Base-by-base conservation (phyloP, 2,113 vertebrate species). In the Pedionomus torquatus region DNA sequence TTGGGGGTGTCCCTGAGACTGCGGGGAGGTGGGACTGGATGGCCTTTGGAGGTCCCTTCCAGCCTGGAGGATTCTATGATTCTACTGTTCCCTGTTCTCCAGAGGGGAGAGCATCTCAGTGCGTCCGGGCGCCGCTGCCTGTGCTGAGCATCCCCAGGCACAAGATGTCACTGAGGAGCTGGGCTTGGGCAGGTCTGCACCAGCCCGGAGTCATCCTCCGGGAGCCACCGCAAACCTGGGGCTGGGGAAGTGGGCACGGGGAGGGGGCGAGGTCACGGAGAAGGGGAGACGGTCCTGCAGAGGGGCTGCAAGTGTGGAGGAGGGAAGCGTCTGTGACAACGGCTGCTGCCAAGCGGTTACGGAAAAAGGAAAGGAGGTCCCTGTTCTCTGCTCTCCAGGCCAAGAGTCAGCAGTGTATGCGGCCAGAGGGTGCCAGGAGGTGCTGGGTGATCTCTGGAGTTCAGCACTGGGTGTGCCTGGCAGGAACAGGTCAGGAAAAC, bases 121-220 rank as follows among this genome's bases (percentile, higher is more conserved):
- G n/a, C n/a, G n/a, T n/a, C n/a, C n/a, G n/a, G n/a, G n/a, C n/a
- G 5, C 4, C 13, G 52, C n/a, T 55, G 66, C 65, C 65, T 83
- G 90, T 31, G 10, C 69, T 75, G 80, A 91, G 83, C 55, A 51
- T 46, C 60, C 49, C 39, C 17, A 5, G 64, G 72, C 96, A 82
- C 77, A 13, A 89, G 91, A 37, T 89, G 91, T 84, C 95, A 64
- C 46, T 49, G 72, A 60, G 87, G 77, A 78, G 78, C 74, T 9
- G 82, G 28, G 41, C 57, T 75, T 31, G 52, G 55, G 74, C 51
- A 41, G 37, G 18, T 16, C 55, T 14, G 24, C 16, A 7, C 13
- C 24, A 30, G 52, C 26, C 41, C 1, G 3, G 23, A 23, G 35
- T 4, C 61, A 26, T 21, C 64, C 65, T 31, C 10, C 3, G 2